These are phyloP conservation scores for Epizoanthus illoricatus DNA, from an alignment of 92 coral and sea anemone genomes.

Conservation along the genomic window DNA sequence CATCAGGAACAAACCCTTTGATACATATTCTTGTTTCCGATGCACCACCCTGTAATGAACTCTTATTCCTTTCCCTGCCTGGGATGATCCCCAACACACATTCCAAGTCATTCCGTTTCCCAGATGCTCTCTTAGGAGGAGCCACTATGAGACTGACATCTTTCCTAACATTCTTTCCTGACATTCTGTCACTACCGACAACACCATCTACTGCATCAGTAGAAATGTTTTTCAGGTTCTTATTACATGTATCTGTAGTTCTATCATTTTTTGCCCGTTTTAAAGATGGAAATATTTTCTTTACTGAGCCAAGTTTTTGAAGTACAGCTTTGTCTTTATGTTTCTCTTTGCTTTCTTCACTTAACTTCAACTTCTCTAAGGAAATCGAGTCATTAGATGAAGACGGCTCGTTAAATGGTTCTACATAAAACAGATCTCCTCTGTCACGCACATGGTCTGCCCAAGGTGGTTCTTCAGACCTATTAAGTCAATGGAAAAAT, in stretches of 20 bases:
- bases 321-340: constrained; percentile 76
- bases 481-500: constrained; percentile 16
- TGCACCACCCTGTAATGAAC: constrained; percentile 70
- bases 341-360: constrained; percentile 54
- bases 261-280: constrained; percentile 72
- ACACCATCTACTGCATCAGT: constrained; percentile 45
- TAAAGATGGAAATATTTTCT: constrained; percentile 72
- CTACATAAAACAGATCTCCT: constrained; percentile 95
- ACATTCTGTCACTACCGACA: constrained; percentile 31
- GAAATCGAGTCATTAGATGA: constrained; percentile 59
- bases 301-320: constrained; percentile 74
- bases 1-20: constrained; percentile 96
- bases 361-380: constrained; percentile 61
- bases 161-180: constrained; percentile 60
- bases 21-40: constrained; percentile 76
- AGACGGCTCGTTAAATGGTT: constrained; percentile 72
- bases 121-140: constrained; percentile 86
- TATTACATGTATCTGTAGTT: constrained; percentile 70
- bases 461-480: constrained; percentile 98
- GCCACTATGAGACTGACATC: constrained; percentile 84
- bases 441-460: constrained; percentile 85
- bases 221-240: constrained; percentile 57
- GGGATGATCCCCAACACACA: constrained; percentile 93
- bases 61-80: constrained; percentile 76
- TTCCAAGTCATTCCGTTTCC: constrained; percentile 80